A percentile compares a stretch with the other conserved stretches of the same genome.
phyloP scores from a whole-genome alignment of 2,888 invertebrate genomes.

The Drosophila affinis region DNA sequence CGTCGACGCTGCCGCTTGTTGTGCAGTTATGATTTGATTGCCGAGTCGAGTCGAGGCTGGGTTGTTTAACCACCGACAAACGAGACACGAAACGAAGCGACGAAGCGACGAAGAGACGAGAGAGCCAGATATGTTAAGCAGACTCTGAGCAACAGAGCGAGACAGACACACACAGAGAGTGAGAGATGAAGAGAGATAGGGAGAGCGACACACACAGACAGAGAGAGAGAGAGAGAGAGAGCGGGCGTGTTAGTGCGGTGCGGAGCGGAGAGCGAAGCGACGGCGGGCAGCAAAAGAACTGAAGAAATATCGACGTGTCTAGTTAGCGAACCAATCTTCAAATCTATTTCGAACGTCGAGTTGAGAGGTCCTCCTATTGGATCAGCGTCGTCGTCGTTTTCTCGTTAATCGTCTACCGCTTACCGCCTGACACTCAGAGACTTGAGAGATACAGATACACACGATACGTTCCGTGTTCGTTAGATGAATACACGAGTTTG shows the following conservation, averaged over 20 bases:
- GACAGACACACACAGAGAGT: slow-evolving; percentile 17
- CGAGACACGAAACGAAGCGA: slow-evolving; percentile 67
- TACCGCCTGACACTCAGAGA: neutral
- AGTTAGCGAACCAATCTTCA: slow-evolving; percentile 84
- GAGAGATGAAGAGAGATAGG: slow-evolving; percentile 7
- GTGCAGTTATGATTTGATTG: slow-evolving; percentile 78
- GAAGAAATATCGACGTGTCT: slow-evolving; percentile 84
- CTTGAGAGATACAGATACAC: neutral
- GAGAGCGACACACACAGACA: slow-evolving; percentile 36
- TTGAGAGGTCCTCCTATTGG: slow-evolving; percentile 81
- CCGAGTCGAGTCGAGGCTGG: slow-evolving; percentile 40
- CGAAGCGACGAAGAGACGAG: slow-evolving; percentile 55
- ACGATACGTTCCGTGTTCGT: neutral
- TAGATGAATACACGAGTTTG: neutral
- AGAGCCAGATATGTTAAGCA: slow-evolving; percentile 69
- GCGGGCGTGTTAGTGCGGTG: slow-evolving; percentile 28
- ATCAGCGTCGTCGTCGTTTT: slow-evolving; percentile 65
- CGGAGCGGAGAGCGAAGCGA: slow-evolving; percentile 33
- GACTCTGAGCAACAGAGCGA: slow-evolving; percentile 25
- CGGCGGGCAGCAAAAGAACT: slow-evolving; percentile 77
- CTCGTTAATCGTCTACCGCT: slow-evolving; percentile 24
- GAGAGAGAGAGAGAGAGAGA: slow-evolving; percentile 12
- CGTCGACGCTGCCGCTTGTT: slow-evolving; percentile 50
- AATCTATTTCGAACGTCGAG: slow-evolving; percentile 84
- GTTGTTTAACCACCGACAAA: slow-evolving; percentile 81